phyloP scores from a whole-genome alignment of 1,140 invertebrate genomes.

The Ceratina australensis region DNA sequence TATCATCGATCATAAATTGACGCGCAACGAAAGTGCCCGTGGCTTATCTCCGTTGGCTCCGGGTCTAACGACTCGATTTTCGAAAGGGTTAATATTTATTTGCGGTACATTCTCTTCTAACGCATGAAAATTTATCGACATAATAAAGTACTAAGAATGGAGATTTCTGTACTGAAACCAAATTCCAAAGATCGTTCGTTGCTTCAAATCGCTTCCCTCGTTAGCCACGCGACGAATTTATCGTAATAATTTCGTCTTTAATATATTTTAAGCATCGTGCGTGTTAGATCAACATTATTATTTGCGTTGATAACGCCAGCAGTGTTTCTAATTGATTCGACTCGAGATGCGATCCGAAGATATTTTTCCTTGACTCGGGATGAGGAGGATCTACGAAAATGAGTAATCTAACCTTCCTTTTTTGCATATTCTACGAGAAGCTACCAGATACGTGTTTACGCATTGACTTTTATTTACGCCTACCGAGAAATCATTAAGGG shows the following conservation, averaged over 20 bases:
- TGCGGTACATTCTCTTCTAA: no score
- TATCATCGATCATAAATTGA: conserved; percentile 2
- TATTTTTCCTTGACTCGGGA: background rate
- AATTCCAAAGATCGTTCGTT: no score
- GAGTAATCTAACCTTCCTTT: background rate
- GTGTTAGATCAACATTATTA: background rate
- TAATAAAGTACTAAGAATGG: no score
- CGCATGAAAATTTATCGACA: no score
- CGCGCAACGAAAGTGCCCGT: background rate
- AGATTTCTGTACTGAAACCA: no score
- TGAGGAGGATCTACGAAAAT: background rate
- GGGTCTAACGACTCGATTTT: no score
- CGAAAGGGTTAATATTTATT: no score
- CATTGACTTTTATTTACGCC: background rate
- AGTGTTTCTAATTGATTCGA: background rate
- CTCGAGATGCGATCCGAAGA: background rate
- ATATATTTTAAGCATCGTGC: background rate
- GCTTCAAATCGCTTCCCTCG: background rate
- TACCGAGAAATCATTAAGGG: conserved; percentile 8
- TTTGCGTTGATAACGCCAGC: background rate
- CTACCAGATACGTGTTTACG: background rate
- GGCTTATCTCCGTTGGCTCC: no score
- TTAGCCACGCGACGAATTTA: background rate
- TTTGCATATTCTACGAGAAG: background rate
- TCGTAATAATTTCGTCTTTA: background rate